Evolutionary conservation across 2,888 invertebrate species (phyloP).

Genomic region (Cheilosia pagana): DNA sequence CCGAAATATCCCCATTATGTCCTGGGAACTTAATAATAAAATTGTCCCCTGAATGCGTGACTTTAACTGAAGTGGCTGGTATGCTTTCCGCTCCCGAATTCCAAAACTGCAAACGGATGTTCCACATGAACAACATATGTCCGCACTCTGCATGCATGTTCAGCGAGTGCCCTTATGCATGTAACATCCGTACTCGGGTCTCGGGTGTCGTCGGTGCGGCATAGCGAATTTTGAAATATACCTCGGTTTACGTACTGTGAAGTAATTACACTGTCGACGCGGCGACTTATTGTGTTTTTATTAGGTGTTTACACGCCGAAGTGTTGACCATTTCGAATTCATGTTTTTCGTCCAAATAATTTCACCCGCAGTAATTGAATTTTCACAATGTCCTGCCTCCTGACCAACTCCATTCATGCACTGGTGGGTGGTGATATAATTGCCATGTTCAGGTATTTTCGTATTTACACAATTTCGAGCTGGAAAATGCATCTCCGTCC

Average conservation of each 20-base stretch:
- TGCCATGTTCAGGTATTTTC: background rate
- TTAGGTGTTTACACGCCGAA: conserved; percentile 71
- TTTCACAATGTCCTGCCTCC: conserved; percentile 41
- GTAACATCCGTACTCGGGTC: conserved; percentile 1
- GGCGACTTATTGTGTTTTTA: conserved; percentile 74
- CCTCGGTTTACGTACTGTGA: conserved; percentile 71
- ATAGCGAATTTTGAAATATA: conserved; percentile 54
- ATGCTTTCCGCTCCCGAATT: background rate
- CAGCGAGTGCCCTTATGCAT: background rate
- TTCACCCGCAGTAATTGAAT: conserved; percentile 68
- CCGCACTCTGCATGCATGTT: conserved; percentile 18
- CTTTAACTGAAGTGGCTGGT: conserved; percentile 35
- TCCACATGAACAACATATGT: conserved; percentile 52
- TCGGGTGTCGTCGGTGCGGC: conserved; percentile 17
- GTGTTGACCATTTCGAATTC: conserved; percentile 69
- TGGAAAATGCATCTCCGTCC: conserved; percentile 31
- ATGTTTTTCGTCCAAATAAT: conserved; percentile 68
- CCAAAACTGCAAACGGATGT: conserved; percentile 49
- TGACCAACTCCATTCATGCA: conserved; percentile 14
- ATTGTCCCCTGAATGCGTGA: conserved; percentile 44
- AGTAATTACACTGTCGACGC: conserved; percentile 72
- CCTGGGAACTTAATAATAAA: conserved; percentile 59
- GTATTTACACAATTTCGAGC: conserved; percentile 25
- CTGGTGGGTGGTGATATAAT: conserved; percentile 15
- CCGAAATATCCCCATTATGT: conserved; percentile 64